Conservation (phyloP, 2,888 invertebrate genomes). For the Tillus elongatus region DNA sequence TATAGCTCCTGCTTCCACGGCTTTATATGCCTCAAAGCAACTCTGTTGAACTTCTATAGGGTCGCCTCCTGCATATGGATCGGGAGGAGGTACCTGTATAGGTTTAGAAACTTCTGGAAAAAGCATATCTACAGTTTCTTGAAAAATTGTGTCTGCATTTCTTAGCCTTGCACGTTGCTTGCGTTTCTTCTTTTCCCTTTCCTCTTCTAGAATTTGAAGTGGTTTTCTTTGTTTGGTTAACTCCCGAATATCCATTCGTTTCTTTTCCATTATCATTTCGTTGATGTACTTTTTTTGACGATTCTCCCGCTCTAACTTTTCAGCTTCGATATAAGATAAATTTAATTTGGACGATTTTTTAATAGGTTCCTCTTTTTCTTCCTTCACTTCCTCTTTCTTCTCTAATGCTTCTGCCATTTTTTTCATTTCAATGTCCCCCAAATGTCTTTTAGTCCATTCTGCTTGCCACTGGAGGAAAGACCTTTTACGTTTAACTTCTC, state of each 20-base stretch:
- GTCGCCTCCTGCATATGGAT: conserved; percentile 31
- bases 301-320: conserved; percentile 51
- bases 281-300: conserved; percentile 58
- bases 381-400: too few species aligned
- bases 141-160: conserved; percentile 53
- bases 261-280: conserved; percentile 53
- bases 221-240: conserved; percentile 54
- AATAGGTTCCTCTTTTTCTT: too few species aligned
- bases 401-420: conserved; percentile 44
- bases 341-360: too few species aligned
- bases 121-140: conserved; percentile 52
- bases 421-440: conserved; percentile 32
- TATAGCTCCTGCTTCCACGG: conserved; percentile 34
- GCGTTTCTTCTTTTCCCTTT: conserved; percentile 48
- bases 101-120: conserved; percentile 53
- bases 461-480: conserved; percentile 53
- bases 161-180: conserved; percentile 50
- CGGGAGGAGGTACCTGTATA: conserved; percentile 40
- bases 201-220: conserved; percentile 49
- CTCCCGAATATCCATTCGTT: conserved; percentile 52
- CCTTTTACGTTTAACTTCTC: conserved; percentile 47
- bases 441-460: conserved; percentile 46
- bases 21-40: conserved; percentile 41
- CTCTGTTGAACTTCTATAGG: conserved; percentile 39
- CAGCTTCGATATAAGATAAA: conserved; percentile 31